phyloP scores from a whole-genome alignment of 2,888 invertebrate species.

The Melieria picta region DNA sequence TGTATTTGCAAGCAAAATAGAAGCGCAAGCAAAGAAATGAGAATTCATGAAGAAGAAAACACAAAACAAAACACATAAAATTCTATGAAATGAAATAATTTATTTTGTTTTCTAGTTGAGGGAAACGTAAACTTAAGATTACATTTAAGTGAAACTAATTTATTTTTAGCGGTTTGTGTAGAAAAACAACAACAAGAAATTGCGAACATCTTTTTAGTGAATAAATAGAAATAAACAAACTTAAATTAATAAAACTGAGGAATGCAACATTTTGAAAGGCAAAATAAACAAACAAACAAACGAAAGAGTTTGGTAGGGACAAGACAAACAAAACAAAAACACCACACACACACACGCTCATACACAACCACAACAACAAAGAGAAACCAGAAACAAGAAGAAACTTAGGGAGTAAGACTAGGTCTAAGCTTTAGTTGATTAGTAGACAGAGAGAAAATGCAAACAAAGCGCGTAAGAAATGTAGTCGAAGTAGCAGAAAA shows the following conservation, averaged over 20 bases:
- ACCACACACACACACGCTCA: conserved; percentile 27
- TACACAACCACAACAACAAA: conserved; percentile 23
- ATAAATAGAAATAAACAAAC: neutral
- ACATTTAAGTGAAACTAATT: conserved; percentile 23
- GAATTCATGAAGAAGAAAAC: too few relatives aligned
- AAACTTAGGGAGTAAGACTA: conserved; percentile 40
- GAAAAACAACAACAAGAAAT: conserved; percentile 6
- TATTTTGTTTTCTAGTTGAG: neutral
- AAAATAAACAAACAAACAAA: conserved; percentile 37
- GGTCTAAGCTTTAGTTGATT: neutral
- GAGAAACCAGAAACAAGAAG: conserved; percentile 30
- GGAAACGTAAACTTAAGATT: conserved; percentile 9
- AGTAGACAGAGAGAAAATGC: conserved; percentile 19
- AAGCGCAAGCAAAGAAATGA: too few relatives aligned
- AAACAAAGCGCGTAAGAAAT: conserved; percentile 37
- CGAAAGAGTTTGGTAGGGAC: conserved; percentile 39
- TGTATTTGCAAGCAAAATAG: too few relatives aligned
- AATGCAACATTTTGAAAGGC: conserved; percentile 33
- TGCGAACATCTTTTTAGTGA: conserved; percentile 4
- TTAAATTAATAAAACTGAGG: conserved; percentile 20
- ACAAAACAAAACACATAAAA: neutral
- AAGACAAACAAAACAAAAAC: conserved; percentile 32
- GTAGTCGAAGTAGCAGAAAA: conserved; percentile 32
- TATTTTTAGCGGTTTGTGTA: conserved; percentile 17
- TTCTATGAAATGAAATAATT: neutral